phyloP scores from a whole-genome alignment of 2,797 vertebrate genomes.

The Poeciliopsis gracilis region DNA sequence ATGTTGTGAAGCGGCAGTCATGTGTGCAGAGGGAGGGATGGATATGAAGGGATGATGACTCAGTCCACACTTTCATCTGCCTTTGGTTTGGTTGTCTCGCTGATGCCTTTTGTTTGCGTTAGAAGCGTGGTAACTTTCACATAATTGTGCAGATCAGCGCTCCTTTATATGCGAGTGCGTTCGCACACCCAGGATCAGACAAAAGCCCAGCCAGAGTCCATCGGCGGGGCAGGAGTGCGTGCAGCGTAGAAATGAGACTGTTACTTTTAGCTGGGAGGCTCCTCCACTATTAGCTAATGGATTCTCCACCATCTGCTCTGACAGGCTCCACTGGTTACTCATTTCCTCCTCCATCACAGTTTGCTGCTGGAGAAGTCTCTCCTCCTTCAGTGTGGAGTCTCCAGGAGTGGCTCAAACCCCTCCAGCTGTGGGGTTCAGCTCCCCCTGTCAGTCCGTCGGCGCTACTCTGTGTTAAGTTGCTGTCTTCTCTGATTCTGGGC shows the following conservation, averaged over 20 bases:
- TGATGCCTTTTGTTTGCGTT: conserved; percentile 6
- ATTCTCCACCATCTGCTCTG: conserved; percentile 76
- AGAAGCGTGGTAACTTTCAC: background rate
- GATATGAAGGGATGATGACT: conserved; percentile 40
- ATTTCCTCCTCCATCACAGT: conserved; percentile 67
- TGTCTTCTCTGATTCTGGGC: conserved; percentile 14
- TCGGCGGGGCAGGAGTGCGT: conserved; percentile 58
- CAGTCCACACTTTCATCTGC: conserved; percentile 33
- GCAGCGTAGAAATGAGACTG: conserved; percentile 68
- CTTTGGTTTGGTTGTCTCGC: background rate
- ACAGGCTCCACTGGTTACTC: conserved; percentile 69
- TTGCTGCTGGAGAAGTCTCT: conserved; percentile 52
- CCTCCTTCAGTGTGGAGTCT: conserved; percentile 39
- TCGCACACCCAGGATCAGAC: conserved; percentile 28
- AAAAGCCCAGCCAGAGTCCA: conserved; percentile 65
- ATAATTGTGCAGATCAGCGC: conserved; percentile 2
- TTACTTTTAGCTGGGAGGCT: conserved; percentile 73
- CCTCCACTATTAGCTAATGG: conserved; percentile 77
- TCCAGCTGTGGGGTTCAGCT: conserved; percentile 40
- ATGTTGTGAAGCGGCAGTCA: conserved; percentile 64
- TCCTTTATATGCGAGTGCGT: background rate
- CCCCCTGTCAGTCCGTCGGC: conserved; percentile 40
- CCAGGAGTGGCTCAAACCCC: conserved; percentile 41
- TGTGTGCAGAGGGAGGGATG: conserved; percentile 57
- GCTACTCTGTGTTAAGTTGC: conserved; percentile 30